phyloP scores from a whole-genome alignment of 2,797 vertebrate genomes.

The Diceros bicornis region DNA sequence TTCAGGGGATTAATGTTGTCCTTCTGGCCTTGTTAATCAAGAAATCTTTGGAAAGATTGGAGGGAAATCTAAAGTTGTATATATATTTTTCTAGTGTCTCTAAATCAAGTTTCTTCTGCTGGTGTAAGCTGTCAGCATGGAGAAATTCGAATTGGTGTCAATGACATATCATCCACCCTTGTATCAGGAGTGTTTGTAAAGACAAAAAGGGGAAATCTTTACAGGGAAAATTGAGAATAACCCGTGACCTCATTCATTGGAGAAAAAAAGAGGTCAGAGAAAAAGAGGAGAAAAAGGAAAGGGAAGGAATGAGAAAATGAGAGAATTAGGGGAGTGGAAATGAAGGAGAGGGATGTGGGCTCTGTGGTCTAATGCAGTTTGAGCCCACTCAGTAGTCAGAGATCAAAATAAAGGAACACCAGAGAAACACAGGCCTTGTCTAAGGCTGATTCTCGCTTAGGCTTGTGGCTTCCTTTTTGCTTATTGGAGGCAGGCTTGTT shows the following conservation, averaged over 20 bases:
- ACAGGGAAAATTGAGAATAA: not conserved
- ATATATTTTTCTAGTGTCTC: not conserved
- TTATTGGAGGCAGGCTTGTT: not conserved
- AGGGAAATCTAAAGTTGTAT: not conserved
- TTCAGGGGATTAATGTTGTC: not conserved
- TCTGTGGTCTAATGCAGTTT: not conserved
- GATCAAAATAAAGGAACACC: not conserved
- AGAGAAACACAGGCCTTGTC: not conserved
- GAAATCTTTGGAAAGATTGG: not conserved
- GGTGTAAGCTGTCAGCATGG: not conserved
- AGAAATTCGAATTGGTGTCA: not conserved
- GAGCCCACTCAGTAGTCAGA: not conserved
- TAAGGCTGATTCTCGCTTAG: not conserved
- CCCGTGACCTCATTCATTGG: not conserved
- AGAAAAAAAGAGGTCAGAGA: constrained; percentile 3
- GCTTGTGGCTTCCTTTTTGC: not conserved
- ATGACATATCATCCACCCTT: not conserved
- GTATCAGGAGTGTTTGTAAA: not conserved
- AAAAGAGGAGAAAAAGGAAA: not conserved
- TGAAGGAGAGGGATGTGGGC: not conserved
- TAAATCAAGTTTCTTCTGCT: not conserved
- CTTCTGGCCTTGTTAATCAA: constrained; percentile 43
- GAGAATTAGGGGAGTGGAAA: not conserved
- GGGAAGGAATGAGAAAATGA: constrained; percentile 16
- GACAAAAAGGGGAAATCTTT: not conserved